A percentile compares a stretch with the other conserved stretches of the same genome.
These are phyloP conservation scores for Athalia circularis DNA, from an alignment of 2,888 invertebrate genomes.

Conservation along the genomic window DNA sequence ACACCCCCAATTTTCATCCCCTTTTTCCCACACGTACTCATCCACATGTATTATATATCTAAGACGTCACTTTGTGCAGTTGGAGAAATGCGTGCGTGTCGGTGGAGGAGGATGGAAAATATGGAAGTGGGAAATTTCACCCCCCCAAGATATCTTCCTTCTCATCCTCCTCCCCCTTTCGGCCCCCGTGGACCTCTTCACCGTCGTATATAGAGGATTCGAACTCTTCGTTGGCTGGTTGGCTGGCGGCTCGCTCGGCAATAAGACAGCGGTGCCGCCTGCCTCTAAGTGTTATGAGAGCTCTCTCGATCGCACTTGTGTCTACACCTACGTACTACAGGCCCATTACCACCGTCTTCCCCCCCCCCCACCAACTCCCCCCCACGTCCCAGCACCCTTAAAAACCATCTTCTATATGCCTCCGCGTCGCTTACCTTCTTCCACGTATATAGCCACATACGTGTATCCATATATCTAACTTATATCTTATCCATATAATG, in stretches of 20 bases:
- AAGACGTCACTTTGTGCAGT: too few species aligned
- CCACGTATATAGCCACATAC: too few species aligned
- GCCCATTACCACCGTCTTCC: conserved; percentile 39
- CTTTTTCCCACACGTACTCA: background rate
- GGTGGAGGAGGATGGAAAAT: background rate
- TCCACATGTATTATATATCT: too few species aligned
- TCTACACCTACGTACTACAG: conserved; percentile 45
- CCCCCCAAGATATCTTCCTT: conserved; percentile 1
- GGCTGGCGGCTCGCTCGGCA: conserved; percentile 56
- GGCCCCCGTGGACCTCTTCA: background rate
- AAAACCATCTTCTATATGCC: conserved; percentile 20
- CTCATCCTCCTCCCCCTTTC: conserved; percentile 32
- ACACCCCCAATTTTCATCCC: background rate
- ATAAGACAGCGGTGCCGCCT: conserved; percentile 68
- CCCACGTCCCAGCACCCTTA: conserved; percentile 47
- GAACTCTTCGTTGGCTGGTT: conserved; percentile 50
- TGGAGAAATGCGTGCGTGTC: background rate
- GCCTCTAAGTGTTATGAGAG: conserved; percentile 70
- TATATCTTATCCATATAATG: background rate
- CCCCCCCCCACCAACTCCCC: conserved; percentile 49
- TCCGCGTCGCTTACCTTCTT: background rate
- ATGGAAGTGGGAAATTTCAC: background rate
- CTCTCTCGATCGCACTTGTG: conserved; percentile 52
- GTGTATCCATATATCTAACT: too few species aligned
- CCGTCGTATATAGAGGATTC: conserved; percentile 53